phyloP scores from a whole-genome alignment of 2,113 vertebrate species.

The Phylloscopus trochiloides region DNA sequence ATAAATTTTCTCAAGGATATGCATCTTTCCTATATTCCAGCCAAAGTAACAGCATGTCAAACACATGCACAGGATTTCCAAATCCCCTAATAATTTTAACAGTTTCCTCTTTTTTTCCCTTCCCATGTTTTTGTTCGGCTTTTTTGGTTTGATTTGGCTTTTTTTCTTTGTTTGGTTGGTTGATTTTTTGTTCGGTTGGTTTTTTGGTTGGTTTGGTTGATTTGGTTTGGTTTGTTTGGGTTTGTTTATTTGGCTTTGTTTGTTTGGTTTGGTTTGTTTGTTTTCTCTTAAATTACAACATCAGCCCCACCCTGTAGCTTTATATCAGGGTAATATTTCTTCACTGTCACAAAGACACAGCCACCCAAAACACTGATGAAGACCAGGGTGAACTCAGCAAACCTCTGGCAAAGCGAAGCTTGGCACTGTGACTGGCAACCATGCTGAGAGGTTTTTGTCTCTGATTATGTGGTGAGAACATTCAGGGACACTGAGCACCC shows the following conservation, averaged over 20 bases:
- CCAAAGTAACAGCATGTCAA: not conserved
- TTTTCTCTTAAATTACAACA: not conserved
- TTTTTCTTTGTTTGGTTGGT: too few species aligned
- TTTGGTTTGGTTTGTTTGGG: not conserved
- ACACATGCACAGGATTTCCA: not conserved
- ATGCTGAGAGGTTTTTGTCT: not conserved
- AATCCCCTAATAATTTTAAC: not conserved
- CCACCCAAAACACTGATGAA: not conserved
- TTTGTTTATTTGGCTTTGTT: not conserved
- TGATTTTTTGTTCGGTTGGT: not conserved
- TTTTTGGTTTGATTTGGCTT: not conserved
- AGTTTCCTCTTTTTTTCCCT: not conserved
- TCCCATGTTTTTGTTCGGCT: not conserved
- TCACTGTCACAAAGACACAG: not conserved
- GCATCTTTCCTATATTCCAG: not conserved
- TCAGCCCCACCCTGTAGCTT: not conserved
- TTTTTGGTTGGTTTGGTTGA: not conserved
- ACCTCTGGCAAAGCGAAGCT: not conserved
- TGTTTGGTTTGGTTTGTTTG: not conserved
- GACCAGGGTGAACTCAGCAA: not conserved
- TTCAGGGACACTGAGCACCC: not conserved
- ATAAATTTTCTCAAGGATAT: not conserved
- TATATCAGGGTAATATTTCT: not conserved
- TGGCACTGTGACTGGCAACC: not conserved
- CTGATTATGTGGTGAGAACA: not conserved